These are phyloP conservation scores for Latrodectus geometricus DNA, from an alignment of 1,140 invertebrate species.

Conservation along the genomic window DNA sequence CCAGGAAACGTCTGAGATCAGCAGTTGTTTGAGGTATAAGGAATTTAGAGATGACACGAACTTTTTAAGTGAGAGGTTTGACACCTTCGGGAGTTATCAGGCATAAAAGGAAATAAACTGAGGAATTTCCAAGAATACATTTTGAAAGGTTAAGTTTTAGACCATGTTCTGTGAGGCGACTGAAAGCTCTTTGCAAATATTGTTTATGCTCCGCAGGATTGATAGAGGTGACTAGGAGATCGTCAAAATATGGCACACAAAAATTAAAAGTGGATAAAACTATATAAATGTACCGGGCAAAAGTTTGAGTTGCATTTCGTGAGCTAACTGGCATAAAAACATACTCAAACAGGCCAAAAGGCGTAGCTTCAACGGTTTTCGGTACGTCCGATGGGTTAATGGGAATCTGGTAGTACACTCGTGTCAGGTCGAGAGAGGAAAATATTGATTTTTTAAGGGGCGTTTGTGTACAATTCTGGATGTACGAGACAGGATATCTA, in stretches of 20 bases:
- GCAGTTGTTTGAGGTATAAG: constrained; percentile 66
- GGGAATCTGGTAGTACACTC: neutral
- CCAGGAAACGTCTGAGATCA: constrained; percentile 67
- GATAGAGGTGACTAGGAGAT: constrained; percentile 66
- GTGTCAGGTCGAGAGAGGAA: neutral
- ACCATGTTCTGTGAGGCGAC: constrained; percentile 64
- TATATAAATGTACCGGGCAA: neutral
- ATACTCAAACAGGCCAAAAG: neutral
- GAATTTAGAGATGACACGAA: constrained; percentile 67
- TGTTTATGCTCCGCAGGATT: constrained; percentile 64
- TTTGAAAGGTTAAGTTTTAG: constrained; percentile 66
- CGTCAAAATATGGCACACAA: constrained; percentile 66
- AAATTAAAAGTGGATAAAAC: constrained; percentile 68
- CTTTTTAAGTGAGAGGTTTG: too few species aligned
- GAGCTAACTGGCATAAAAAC: neutral
- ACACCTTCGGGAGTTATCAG: constrained; percentile 65
- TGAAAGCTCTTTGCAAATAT: constrained; percentile 68
- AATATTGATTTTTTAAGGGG: too few species aligned
- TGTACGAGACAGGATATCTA: too few species aligned
- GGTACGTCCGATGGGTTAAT: neutral
- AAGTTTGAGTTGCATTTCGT: neutral
- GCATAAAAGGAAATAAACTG: constrained; percentile 66
- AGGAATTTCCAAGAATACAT: constrained; percentile 23
- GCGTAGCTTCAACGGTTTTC: neutral
- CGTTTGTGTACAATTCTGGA: too few species aligned